Percentiles rank a stretch among this genome's conserved stretches.
Conservation (phyloP, 1,140 invertebrate species). For the Drosophila persimilis region DNA sequence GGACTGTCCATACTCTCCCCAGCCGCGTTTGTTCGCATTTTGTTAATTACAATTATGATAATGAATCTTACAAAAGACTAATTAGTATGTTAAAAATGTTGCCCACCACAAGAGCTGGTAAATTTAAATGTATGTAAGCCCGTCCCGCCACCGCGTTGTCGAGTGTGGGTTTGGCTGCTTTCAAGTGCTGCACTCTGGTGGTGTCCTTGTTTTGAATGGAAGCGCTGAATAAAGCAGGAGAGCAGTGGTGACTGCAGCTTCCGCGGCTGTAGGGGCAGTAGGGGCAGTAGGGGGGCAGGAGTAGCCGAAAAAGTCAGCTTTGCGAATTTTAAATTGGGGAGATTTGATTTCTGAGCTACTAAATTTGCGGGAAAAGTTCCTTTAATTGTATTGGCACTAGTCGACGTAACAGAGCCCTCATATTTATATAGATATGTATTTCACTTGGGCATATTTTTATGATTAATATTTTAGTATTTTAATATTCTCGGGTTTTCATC, state of each 20-base stretch:
- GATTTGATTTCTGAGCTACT: no score
- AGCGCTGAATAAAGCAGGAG: not conserved
- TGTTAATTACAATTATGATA: constrained; percentile 81
- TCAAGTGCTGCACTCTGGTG: constrained; percentile 27
- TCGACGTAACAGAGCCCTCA: no score
- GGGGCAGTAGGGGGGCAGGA: no score
- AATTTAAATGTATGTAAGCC: constrained; percentile 48
- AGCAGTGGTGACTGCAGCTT: not conserved
- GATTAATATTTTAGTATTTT: no score
- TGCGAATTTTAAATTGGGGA: no score
- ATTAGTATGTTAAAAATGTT: constrained; percentile 79
- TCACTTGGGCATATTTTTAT: no score
- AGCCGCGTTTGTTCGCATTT: constrained; percentile 48
- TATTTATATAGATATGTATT: no score
- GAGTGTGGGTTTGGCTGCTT: constrained; percentile 11
- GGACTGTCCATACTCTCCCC: constrained; percentile 21
- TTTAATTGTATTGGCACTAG: no score
- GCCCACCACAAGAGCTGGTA: constrained; percentile 61
- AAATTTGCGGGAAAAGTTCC: no score
- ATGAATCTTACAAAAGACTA: constrained; percentile 78
- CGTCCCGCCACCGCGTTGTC: not conserved
- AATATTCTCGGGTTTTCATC: no score
- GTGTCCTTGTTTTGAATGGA: constrained; percentile 18
- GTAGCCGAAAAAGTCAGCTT: no score
- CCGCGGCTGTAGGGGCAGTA: not conserved